Percentiles rank a stretch among this genome's conserved stretches.
Conservation (phyloP, 1,140 invertebrate genomes). For the Heliconius melpomene region DNA sequence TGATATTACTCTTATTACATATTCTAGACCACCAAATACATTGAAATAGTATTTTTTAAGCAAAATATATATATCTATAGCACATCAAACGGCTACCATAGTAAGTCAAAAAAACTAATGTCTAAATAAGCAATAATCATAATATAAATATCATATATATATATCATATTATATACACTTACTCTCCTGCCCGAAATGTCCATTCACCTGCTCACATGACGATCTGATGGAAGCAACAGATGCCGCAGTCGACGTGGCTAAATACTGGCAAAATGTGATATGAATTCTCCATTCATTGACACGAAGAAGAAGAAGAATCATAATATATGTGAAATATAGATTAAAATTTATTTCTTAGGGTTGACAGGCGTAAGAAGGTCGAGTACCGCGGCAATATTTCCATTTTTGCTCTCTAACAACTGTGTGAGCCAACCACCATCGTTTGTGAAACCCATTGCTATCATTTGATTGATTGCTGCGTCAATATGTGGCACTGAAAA, state of each 20-base stretch:
- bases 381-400: conserved; percentile 87
- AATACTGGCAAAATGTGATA: too few species aligned
- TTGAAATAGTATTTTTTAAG: neutral
- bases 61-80: neutral
- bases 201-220: too few species aligned
- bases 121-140: neutral
- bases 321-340: neutral
- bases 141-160: too few species aligned
- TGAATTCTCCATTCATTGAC: too few species aligned
- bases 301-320: too few species aligned
- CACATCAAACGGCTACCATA: neutral
- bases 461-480: conserved; percentile 85
- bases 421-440: conserved; percentile 83
- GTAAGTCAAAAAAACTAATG: neutral
- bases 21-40: neutral
- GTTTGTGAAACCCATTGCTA: conserved; percentile 91
- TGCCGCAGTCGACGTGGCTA: too few species aligned
- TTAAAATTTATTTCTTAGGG: conserved; percentile 49
- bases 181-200: too few species aligned
- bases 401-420: conserved; percentile 82
- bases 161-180: too few species aligned
- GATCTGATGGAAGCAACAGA: too few species aligned
- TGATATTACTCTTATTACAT: neutral
- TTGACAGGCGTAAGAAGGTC: conserved; percentile 81
- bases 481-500: conserved; percentile 83